These are phyloP conservation scores for Carassius gibelio DNA, from an alignment of 2,113 vertebrate species.

Conservation along the genomic window DNA sequence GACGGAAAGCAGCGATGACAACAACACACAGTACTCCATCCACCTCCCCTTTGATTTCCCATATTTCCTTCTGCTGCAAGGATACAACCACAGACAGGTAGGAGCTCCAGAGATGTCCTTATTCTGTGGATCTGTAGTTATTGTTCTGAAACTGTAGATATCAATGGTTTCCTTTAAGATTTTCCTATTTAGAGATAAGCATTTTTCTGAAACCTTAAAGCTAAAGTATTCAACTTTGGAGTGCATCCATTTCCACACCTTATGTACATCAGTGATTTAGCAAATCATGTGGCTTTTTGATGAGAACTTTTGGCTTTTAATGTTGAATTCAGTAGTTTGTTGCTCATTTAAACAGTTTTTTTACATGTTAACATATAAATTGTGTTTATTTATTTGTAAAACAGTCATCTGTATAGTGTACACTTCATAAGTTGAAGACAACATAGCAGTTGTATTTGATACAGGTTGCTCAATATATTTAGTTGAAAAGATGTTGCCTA, in stretches of 20 bases:
- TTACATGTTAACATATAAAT: too few species aligned
- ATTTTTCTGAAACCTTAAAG: neutral
- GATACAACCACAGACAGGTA: conserved; percentile 73
- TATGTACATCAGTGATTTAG: neutral
- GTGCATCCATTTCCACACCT: neutral
- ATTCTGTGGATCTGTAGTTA: neutral
- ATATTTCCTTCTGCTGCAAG: conserved; percentile 80
- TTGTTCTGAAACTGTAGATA: neutral
- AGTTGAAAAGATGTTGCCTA: neutral
- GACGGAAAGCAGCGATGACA: conserved; percentile 79
- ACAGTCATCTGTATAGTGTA: too few species aligned
- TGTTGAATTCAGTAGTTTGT: too few species aligned
- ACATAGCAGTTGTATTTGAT: too few species aligned
- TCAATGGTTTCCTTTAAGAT: neutral
- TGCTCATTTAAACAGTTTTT: too few species aligned
- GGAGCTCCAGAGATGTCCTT: neutral
- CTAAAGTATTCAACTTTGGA: neutral
- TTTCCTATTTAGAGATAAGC: neutral
- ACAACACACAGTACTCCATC: conserved; percentile 77
- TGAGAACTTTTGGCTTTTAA: too few species aligned
- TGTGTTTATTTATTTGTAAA: too few species aligned
- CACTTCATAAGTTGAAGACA: too few species aligned
- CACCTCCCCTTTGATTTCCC: conserved; percentile 78
- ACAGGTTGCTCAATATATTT: neutral
- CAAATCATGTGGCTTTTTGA: neutral